Evolutionary conservation across 2,888 invertebrate genomes (phyloP).

Genomic region (Sminthurides aquaticus): DNA sequence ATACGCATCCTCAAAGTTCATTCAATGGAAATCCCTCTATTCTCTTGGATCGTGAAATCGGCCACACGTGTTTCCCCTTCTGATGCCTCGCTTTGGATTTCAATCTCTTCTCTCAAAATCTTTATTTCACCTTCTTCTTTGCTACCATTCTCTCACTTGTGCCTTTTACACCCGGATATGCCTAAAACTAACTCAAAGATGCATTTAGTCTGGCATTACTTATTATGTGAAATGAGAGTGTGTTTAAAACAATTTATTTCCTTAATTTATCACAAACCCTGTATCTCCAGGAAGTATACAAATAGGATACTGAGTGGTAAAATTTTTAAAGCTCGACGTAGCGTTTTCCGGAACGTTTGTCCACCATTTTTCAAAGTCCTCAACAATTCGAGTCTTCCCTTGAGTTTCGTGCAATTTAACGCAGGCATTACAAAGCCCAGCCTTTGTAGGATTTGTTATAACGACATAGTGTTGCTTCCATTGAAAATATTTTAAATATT

Average conservation of each 20-base stretch:
- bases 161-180: too few species aligned
- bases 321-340: background rate
- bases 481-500: slow-evolving; percentile 11
- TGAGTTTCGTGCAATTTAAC: background rate
- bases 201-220: too few species aligned
- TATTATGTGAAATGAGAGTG: too few species aligned
- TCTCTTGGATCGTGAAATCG: too few species aligned
- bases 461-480: slow-evolving; percentile 10
- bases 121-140: too few species aligned
- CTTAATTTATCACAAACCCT: too few species aligned
- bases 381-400: background rate
- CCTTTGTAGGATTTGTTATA: background rate
- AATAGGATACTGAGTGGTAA: background rate
- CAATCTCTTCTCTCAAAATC: too few species aligned
- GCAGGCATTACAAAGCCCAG: background rate
- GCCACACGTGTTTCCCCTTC: slow-evolving; percentile 42
- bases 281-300: background rate
- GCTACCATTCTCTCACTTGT: too few species aligned
- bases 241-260: too few species aligned
- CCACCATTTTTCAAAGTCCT: background rate
- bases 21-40: too few species aligned
- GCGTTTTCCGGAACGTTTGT: background rate
- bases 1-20: too few species aligned
- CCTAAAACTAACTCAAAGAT: too few species aligned
- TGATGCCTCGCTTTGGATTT: slow-evolving; percentile 3